Percentiles rank a stretch among this genome's conserved stretches.
Evolutionary conservation across 2,113 vertebrate genomes (phyloP).

Genomic region (Colaptes auratus): DNA sequence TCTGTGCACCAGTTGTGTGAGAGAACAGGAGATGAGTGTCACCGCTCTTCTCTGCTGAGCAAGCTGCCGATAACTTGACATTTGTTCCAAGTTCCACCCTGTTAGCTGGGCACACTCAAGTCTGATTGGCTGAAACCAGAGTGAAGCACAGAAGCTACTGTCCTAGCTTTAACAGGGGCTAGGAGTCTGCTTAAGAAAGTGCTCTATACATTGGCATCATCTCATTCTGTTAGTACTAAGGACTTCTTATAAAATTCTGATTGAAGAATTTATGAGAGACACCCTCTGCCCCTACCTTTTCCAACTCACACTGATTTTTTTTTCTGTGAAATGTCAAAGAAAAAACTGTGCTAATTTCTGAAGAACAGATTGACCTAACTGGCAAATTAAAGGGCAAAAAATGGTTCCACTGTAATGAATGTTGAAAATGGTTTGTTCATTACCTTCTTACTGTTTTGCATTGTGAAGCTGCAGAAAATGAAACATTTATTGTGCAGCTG

Average conservation of each 20-base stretch:
- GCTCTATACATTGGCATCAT: fast-evolving
- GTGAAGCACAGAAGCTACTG: neutral
- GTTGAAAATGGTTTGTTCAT: neutral
- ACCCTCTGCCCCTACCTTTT: fast-evolving
- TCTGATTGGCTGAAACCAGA: neutral
- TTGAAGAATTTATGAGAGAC: neutral
- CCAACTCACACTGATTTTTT: neutral
- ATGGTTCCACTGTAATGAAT: neutral
- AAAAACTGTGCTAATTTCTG: neutral
- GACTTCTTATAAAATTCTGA: neutral
- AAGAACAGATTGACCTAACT: neutral
- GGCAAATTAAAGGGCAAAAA: neutral
- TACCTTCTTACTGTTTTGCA: neutral
- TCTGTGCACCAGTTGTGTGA: neutral
- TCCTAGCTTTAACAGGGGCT: neutral
- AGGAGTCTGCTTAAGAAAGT: neutral
- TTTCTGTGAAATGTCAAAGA: neutral
- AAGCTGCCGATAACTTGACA: neutral
- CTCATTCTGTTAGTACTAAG: neutral
- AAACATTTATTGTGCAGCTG: neutral
- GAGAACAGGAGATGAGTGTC: neutral
- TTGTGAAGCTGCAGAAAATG: neutral
- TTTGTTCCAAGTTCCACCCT: neutral
- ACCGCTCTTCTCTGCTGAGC: neutral
- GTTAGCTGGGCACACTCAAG: neutral